Conservation (phyloP, 2,888 invertebrate species). For the Drosophila macrospina region DNA sequence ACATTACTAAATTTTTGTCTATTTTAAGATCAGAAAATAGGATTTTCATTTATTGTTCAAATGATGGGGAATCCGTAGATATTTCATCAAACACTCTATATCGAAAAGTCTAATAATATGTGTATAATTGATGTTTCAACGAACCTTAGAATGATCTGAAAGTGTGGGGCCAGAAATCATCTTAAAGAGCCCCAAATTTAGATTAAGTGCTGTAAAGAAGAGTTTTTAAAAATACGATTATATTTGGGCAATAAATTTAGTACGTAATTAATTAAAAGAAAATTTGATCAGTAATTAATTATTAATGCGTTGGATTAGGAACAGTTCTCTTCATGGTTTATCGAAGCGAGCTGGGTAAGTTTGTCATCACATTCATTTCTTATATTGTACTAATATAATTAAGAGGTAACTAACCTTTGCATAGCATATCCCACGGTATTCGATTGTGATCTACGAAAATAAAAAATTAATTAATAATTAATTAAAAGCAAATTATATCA, state of each 20-base stretch:
- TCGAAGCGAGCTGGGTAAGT: constrained; percentile 80
- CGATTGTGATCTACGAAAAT: no score
- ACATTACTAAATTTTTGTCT: no score
- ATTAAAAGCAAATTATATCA: constrained; percentile 16
- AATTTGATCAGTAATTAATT: constrained; percentile 21
- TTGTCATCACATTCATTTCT: constrained; percentile 50
- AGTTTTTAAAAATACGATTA: neutral
- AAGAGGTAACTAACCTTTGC: neutral
- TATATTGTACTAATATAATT: neutral
- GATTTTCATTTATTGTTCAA: neutral
- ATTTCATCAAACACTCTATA: constrained; percentile 3
- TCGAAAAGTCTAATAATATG: neutral
- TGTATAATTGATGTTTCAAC: neutral
- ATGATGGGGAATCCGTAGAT: constrained; percentile 24
- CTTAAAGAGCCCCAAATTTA: neutral
- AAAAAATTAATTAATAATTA: no score
- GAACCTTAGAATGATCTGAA: neutral
- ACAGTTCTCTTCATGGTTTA: constrained; percentile 74
- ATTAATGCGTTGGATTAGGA: constrained; percentile 56
- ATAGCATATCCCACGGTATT: no score
- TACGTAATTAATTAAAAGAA: neutral
- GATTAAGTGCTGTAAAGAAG: neutral
- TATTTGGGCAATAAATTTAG: neutral
- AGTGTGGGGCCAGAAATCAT: neutral
- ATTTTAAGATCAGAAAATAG: no score